A percentile compares a stretch with the other conserved stretches of the same genome.
Conservation (phyloP, 1,140 invertebrate species). For the Drosophila aff. region DNA sequence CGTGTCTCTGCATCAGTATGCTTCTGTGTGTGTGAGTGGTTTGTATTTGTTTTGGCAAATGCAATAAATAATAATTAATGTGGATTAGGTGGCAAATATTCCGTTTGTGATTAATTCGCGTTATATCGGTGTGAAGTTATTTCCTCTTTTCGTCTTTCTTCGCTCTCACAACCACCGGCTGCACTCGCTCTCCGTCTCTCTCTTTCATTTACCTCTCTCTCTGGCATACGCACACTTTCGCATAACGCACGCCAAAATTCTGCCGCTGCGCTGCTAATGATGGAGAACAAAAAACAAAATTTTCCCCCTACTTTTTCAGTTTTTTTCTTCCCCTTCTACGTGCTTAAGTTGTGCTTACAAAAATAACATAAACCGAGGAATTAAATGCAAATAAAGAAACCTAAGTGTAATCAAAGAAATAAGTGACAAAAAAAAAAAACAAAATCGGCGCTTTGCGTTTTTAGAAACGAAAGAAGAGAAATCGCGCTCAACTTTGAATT, state of each 20-base stretch:
- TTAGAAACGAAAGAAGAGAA: slow-evolving; percentile 39
- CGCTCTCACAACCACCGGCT: slow-evolving; percentile 58
- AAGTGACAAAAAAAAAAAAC: slow-evolving; percentile 48
- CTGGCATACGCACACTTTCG: slow-evolving; percentile 17
- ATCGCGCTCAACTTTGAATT: slow-evolving; percentile 55
- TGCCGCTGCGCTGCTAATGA: slow-evolving; percentile 55
- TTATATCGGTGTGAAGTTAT: slow-evolving; percentile 54
- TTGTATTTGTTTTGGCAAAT: slow-evolving; percentile 57
- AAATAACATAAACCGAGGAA: slow-evolving; percentile 30
- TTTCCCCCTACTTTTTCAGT: slow-evolving; percentile 71
- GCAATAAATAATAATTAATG: slow-evolving; percentile 57
- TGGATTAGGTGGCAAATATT: slow-evolving; percentile 42
- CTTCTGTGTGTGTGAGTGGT: slow-evolving; percentile 25
- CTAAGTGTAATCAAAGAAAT: slow-evolving; percentile 61
- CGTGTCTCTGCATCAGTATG: slow-evolving; percentile 15
- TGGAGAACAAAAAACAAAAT: slow-evolving; percentile 34
- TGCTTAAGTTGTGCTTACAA: slow-evolving; percentile 77
- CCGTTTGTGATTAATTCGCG: slow-evolving; percentile 12
- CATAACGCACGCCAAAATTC: slow-evolving; percentile 46
- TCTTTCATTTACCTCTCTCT: slow-evolving; percentile 13
- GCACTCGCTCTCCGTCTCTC: slow-evolving; percentile 40
- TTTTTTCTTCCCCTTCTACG: slow-evolving; percentile 73
- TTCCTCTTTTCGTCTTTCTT: slow-evolving; percentile 23
- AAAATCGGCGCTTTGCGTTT: slow-evolving; percentile 49
- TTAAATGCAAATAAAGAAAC: slow-evolving; percentile 39